These are phyloP conservation scores for Drosophila orosa DNA, from an alignment of 1,140 invertebrate genomes.

Conservation along the genomic window DNA sequence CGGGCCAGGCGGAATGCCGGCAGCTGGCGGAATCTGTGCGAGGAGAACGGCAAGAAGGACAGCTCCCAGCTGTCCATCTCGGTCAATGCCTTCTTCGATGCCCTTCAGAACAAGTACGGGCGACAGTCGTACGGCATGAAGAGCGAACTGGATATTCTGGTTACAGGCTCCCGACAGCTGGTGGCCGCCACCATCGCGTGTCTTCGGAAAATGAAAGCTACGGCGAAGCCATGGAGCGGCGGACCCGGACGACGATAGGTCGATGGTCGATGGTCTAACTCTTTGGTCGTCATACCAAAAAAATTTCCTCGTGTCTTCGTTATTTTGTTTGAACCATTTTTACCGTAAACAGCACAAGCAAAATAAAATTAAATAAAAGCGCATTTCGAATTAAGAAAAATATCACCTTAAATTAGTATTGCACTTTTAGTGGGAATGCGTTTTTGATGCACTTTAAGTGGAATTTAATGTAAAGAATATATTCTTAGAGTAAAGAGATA, in stretches of 20 bases:
- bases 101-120: slow-evolving; percentile 68
- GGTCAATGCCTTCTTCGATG: slow-evolving; percentile 62
- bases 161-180: slow-evolving; percentile 96
- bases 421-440: not conserved
- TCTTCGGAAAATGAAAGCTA: slow-evolving; percentile 44
- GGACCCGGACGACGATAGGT: not conserved
- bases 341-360: not conserved
- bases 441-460: not conserved
- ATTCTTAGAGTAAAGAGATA: not conserved
- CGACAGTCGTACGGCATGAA: slow-evolving; percentile 64
- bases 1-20: slow-evolving; percentile 86
- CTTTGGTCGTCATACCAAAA: not conserved
- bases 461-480: not conserved
- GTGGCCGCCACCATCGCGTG: slow-evolving; percentile 90
- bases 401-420: not conserved
- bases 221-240: slow-evolving; percentile 10
- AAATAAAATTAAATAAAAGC: not conserved
- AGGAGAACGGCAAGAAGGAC: slow-evolving; percentile 55
- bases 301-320: slow-evolving; percentile 37
- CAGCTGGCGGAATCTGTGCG: slow-evolving; percentile 86
- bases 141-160: slow-evolving; percentile 88
- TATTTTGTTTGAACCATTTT: slow-evolving; percentile 18
- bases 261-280: too few relatives aligned
- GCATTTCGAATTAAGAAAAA: not conserved
- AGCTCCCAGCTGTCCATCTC: slow-evolving; percentile 59